Base-by-base conservation (phyloP, 2,113 vertebrate species). In the Phrynocephalus versicolor region DNA sequence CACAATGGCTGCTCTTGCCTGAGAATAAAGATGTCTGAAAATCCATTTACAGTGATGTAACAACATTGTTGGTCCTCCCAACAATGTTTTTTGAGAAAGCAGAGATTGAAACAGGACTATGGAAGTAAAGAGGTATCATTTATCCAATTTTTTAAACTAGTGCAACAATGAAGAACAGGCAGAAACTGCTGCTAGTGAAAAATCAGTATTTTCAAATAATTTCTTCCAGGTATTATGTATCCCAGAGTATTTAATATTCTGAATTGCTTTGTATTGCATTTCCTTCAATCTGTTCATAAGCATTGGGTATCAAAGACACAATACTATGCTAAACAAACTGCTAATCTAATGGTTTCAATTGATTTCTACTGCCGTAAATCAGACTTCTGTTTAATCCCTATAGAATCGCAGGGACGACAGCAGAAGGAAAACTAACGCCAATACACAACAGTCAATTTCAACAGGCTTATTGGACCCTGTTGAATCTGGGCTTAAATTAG, bases 281-380 rank as follows among this genome's bases (percentile, higher is more conserved):
- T 58, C 76, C 35, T 78, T 60, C 76, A 62, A 35, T 23, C n/a
- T 13, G 37, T 82, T 18, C 81, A 21, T 55, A 51, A 77, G 27
- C 57, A 23, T 65, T 57, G 77, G n/a, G 33, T 76, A 51, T 55
- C 57, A 39, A 77, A 70, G 45, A 39, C 64, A 78, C 23, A 33
- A 69, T 55, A 39, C 35, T 85, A 35, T 16, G 35, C 41, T 70
- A 70, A 70, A 58, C 37, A 33, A 78, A 85, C 35, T 27, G 27
- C 51, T 30, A 85, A 45, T 8, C 16, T 70, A 19, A 55, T 18
- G 82, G 23, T 70, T 88, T 78, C 15, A 64, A 45, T 79, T 69
- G 74, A 82, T 88, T 89, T 89, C 74, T 0, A 0, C 55, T 21
- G 18, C 1, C 51, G 37, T 41, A 35, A 0, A 0, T 15, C 81